Base-by-base conservation (phyloP, 2,113 vertebrate species). In the Pluvialis apricaria region DNA sequence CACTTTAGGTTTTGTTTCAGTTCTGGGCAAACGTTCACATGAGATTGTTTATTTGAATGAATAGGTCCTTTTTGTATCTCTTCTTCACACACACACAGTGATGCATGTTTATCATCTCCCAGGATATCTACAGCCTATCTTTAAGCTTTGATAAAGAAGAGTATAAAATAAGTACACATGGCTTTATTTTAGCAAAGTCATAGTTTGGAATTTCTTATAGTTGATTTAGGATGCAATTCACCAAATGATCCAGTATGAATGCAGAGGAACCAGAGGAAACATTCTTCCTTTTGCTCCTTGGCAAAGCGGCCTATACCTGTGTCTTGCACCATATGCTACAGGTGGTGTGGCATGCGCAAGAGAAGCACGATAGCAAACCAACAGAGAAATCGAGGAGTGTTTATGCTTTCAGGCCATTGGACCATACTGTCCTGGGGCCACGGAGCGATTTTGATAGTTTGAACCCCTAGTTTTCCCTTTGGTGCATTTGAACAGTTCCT, bases 401-500 rank as follows among this genome's bases (percentile, higher is more conserved):
- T 85, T 40, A 38, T 70, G 14, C 22, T 86, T 92, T 82, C 62
- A 75, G 10, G 5, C 45, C 69, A 10, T 79, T 78, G 40, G n/a
- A 29, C 32, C 19, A 5, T 38, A 22, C 19, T 60, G 31, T 86
- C 20, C 25, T 34, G 15, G 73, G 70, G 29, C 38, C 6, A 9
- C 11, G 4, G 32, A 81, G 18, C 62, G 24, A 26, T 25, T 36
- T 83, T 32, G 7, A 18, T 45, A 60, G 19, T 91, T 73, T 62
- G 32, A 61, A 34, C 2, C 16, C 13, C 52, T 82, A 1, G 24
- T 71, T 92, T 93, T 92, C 14, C 11, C 21, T 86, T 60, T 65
- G 25, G 0, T 64, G 10, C 12, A 2, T 51, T 85, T 0, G 0
- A 32, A 29, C 29, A 44, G 44, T 82, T 93, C 8, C 20, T 66